Conservation (phyloP, 2,888 invertebrate species). For the Sicus ferrugineus region DNA sequence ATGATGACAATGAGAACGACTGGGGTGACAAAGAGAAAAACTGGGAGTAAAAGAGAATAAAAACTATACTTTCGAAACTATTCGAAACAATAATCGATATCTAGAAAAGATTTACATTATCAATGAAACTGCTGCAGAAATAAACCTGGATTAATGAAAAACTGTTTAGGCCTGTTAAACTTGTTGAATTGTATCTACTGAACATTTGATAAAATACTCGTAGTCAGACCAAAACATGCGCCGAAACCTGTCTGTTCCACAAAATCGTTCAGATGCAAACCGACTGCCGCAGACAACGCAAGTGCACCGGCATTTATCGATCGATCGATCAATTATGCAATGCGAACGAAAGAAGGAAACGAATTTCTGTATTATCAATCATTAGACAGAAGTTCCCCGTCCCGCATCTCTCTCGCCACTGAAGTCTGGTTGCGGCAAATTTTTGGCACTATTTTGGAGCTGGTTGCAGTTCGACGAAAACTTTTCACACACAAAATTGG, state of each 20-base stretch:
- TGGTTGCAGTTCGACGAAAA: background rate
- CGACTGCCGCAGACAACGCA: too few relatives aligned
- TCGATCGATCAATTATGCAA: slow-evolving; percentile 29
- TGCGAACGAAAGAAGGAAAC: slow-evolving; percentile 11
- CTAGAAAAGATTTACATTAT: too few relatives aligned
- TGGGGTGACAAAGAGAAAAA: too few relatives aligned
- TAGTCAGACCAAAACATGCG: background rate
- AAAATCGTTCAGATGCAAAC: background rate
- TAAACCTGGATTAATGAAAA: too few relatives aligned
- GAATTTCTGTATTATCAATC: slow-evolving; percentile 24
- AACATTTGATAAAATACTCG: background rate
- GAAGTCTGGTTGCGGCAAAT: slow-evolving; percentile 2
- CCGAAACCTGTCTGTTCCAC: too few relatives aligned
- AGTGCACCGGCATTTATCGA: background rate
- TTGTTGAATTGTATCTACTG: background rate
- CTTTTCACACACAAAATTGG: too few relatives aligned
- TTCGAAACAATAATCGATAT: too few relatives aligned
- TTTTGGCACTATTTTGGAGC: background rate
- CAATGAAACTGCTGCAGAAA: too few relatives aligned
- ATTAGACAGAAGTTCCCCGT: too few relatives aligned
- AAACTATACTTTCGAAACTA: too few relatives aligned
- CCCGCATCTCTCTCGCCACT: background rate
- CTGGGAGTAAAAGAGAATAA: too few relatives aligned
- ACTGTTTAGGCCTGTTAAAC: background rate
- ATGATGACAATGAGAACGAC: too few relatives aligned